These are phyloP conservation scores for Archaeoteleia sp. DNA, from an alignment of 2,888 invertebrate genomes.

Conservation along the genomic window DNA sequence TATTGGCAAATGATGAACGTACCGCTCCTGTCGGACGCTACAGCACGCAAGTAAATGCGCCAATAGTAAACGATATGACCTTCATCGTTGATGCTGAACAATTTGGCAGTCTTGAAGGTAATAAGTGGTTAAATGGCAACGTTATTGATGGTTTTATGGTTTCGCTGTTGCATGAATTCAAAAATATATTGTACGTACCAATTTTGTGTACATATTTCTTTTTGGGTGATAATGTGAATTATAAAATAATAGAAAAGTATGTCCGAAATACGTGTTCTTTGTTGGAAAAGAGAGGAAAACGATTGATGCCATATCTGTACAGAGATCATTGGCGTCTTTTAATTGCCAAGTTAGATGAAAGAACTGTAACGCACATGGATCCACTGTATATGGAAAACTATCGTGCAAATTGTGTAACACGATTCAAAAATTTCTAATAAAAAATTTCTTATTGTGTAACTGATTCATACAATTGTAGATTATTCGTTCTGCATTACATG, in stretches of 20 bases:
- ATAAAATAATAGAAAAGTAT: not conserved
- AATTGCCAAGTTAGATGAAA: not conserved
- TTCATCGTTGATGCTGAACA: not conserved
- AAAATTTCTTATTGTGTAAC: no score
- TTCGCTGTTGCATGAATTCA: not conserved
- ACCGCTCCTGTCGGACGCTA: not conserved
- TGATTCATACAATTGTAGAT: not conserved
- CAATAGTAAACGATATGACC: not conserved
- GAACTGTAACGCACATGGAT: no score
- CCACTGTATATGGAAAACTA: no score
- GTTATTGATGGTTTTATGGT: constrained; percentile 3
- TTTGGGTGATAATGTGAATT: not conserved
- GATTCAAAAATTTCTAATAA: no score
- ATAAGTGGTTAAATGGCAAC: not conserved
- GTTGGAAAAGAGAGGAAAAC: not conserved
- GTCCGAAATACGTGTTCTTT: not conserved
- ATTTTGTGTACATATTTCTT: not conserved
- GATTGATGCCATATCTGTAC: not conserved
- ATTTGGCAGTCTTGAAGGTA: not conserved
- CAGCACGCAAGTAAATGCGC: not conserved
- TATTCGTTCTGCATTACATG: constrained; percentile 3
- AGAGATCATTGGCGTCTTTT: not conserved
- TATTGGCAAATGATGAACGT: not conserved
- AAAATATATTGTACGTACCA: constrained; percentile 5
- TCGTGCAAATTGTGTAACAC: no score